Evolutionary conservation across 2,113 vertebrate species (phyloP).

Genomic region (Eclectus roratus): DNA sequence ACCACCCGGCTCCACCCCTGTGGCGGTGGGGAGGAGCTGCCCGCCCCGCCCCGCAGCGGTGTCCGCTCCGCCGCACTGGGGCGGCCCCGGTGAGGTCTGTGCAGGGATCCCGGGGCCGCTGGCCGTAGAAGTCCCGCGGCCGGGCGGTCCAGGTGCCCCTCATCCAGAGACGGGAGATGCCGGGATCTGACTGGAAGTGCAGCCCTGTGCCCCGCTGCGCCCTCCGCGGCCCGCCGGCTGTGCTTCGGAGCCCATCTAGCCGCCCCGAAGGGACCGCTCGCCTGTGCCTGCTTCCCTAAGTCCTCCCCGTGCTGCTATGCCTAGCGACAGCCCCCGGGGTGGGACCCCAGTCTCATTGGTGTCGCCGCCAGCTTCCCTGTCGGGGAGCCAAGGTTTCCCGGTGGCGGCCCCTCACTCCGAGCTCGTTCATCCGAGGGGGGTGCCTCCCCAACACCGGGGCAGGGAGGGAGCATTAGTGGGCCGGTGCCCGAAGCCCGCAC

Average conservation of each 20-base stretch:
- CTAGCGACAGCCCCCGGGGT: not conserved
- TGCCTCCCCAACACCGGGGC: not conserved
- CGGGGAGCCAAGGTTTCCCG: not conserved
- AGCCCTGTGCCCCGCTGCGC: not conserved
- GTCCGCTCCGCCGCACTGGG: not conserved
- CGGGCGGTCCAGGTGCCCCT: rapidly evolving
- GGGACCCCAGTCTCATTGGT: not conserved
- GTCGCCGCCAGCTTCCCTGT: not conserved
- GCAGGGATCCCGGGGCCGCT: rapidly evolving
- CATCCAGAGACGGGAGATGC: not conserved
- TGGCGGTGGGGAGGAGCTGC: not conserved
- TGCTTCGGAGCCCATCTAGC: not conserved
- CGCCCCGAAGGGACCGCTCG: not conserved
- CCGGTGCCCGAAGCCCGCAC: too few relatives aligned
- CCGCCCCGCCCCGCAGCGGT: not conserved
- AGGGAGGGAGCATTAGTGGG: too few relatives aligned
- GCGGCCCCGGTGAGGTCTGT: rapidly evolving
- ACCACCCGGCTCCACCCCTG: not conserved
- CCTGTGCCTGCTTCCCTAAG: not conserved
- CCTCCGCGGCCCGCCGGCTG: not conserved
- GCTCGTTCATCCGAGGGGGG: not conserved
- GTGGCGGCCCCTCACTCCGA: too few relatives aligned
- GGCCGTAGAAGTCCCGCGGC: rapidly evolving
- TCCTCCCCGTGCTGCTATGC: not conserved
- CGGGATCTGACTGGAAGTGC: not conserved